Evolutionary conservation across 2,113 vertebrate genomes (phyloP).

Genomic region (Trinectes maculatus): DNA sequence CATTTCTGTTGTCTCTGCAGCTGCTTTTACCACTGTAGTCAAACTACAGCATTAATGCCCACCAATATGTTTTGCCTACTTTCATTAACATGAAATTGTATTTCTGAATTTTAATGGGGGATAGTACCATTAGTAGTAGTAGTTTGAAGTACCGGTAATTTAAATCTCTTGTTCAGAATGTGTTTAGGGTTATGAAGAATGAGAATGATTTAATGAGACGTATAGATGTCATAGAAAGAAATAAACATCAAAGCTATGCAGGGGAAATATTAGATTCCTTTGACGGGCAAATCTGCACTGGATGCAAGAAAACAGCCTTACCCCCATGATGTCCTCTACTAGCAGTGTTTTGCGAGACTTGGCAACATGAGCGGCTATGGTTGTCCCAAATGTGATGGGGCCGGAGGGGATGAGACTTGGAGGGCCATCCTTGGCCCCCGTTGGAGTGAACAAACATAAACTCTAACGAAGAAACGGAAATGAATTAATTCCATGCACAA

Average conservation of each 20-base stretch:
- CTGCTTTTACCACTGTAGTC: neutral
- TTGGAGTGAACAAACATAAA: slow-evolving; percentile 94
- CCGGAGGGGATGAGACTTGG: slow-evolving; percentile 90
- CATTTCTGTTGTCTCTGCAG: neutral
- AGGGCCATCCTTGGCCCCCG: slow-evolving; percentile 90
- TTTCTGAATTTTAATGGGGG: no score
- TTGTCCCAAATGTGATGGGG: slow-evolving; percentile 92
- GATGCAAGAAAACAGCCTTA: slow-evolving; percentile 66
- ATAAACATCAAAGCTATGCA: neutral
- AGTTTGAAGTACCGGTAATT: no score
- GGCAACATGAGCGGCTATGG: slow-evolving; percentile 95
- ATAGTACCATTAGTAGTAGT: no score
- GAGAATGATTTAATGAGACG: neutral
- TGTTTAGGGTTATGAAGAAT: neutral
- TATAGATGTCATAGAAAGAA: neutral
- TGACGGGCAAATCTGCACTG: neutral
- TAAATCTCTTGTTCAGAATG: no score
- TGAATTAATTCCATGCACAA: slow-evolving; percentile 2
- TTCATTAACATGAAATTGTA: no score
- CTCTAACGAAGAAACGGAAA: slow-evolving; percentile 80
- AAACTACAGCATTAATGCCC: no score
- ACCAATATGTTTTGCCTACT: no score
- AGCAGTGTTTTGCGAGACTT: slow-evolving; percentile 94
- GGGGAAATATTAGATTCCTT: slow-evolving; percentile 7
- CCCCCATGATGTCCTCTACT: slow-evolving; percentile 95